phyloP scores from a whole-genome alignment of 2,888 invertebrate genomes.

The Torymus aiolomorphi region DNA sequence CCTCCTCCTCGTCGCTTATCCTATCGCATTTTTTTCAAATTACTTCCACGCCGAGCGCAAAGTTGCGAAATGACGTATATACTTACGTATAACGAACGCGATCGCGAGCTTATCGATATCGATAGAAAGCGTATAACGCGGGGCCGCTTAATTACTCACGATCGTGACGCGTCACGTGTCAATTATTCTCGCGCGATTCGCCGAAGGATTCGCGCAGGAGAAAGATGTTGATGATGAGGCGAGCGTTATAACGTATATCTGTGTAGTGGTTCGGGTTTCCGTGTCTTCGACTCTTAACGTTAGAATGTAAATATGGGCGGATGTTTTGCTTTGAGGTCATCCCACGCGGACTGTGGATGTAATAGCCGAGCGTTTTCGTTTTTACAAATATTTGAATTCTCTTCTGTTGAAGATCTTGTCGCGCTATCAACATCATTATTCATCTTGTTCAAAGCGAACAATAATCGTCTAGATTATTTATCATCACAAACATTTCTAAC shows the following conservation, averaged over 20 bases:
- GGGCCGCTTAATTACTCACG: slow-evolving; percentile 28
- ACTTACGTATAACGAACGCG: neutral
- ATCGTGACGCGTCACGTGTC: slow-evolving; percentile 18
- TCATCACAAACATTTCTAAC: no score
- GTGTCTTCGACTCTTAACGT: no score
- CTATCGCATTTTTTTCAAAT: neutral
- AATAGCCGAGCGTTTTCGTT: no score
- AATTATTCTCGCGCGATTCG: slow-evolving; percentile 25
- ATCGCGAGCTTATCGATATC: slow-evolving; percentile 15
- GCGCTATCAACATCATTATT: no score
- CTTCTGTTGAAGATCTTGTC: no score
- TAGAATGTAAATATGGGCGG: no score
- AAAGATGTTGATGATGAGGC: slow-evolving; percentile 24
- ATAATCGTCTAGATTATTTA: no score
- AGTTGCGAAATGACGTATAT: neutral
- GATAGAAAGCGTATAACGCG: slow-evolving; percentile 21
- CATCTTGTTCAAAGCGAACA: no score
- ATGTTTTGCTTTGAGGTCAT: no score
- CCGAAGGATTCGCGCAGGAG: slow-evolving; percentile 5
- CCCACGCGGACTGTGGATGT: no score
- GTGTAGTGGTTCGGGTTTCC: no score
- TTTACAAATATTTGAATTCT: no score
- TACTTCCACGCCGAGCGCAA: neutral
- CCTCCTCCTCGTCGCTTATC: neutral
- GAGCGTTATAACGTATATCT: neutral